Evolutionary conservation across 2,797 vertebrate genomes (phyloP).

Genomic region (Takifugu ocellatus): DNA sequence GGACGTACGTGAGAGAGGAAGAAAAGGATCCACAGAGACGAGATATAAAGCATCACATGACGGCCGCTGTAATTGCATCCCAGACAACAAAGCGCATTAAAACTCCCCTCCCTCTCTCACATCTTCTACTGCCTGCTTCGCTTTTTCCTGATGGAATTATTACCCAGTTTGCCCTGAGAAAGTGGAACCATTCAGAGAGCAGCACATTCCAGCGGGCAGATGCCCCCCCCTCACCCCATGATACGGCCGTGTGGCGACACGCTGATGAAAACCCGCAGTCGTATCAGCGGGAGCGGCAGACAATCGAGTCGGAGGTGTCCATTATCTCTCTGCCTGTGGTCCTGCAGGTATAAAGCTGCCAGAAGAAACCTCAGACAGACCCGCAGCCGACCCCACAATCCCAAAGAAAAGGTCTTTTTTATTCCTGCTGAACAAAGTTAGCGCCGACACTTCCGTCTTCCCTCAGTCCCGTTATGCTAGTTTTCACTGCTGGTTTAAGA

Average conservation of each 20-base stretch:
- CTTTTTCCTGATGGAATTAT: constrained; percentile 61
- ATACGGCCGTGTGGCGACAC: constrained; percentile 40
- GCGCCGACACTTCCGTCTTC: no score
- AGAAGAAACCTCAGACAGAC: neutral
- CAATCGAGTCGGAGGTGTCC: constrained; percentile 11
- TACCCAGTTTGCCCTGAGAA: constrained; percentile 59
- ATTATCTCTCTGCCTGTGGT: constrained; percentile 41
- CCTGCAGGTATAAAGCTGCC: constrained; percentile 26
- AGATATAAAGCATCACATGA: constrained; percentile 58
- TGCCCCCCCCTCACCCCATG: constrained; percentile 13
- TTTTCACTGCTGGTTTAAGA: no score
- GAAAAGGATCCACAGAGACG: constrained; percentile 41
- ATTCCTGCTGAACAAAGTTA: no score
- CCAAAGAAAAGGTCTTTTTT: no score
- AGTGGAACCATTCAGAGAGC: constrained; percentile 49
- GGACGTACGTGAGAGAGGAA: constrained; percentile 1
- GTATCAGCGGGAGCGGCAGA: constrained; percentile 25
- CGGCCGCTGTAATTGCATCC: constrained; percentile 66
- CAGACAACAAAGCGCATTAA: constrained; percentile 58
- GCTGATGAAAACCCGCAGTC: constrained; percentile 40
- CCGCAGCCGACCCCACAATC: neutral
- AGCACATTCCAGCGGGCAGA: constrained; percentile 37
- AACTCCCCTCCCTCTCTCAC: constrained; percentile 38
- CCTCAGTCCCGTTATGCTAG: no score
- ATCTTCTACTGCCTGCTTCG: constrained; percentile 61